phyloP scores from a whole-genome alignment of 2,888 invertebrate species.

The Selenia dentaria region DNA sequence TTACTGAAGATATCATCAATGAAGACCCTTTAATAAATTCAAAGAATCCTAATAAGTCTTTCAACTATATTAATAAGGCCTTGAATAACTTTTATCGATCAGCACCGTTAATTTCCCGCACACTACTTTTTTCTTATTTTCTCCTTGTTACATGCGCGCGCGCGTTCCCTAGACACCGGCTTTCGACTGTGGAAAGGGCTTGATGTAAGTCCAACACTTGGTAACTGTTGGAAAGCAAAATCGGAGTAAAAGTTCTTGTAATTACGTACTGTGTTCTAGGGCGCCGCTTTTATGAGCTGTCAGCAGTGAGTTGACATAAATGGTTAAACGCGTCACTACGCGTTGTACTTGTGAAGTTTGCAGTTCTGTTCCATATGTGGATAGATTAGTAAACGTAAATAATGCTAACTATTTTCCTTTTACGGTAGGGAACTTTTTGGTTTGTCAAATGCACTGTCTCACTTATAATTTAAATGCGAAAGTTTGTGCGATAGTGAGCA shows the following conservation, averaged over 20 bases:
- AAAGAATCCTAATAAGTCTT: no score
- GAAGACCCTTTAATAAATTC: no score
- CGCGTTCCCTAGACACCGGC: constrained; percentile 40
- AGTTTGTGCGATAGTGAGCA: no score
- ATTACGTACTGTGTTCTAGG: constrained; percentile 18
- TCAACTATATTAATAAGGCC: no score
- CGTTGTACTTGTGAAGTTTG: neutral
- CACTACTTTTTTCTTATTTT: constrained; percentile 35
- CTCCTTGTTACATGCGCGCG: constrained; percentile 38
- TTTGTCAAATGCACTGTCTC: no score
- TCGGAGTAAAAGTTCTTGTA: constrained; percentile 54
- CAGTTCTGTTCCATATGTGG: neutral
- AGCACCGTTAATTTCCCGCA: no score
- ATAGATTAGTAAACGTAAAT: neutral
- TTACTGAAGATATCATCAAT: no score
- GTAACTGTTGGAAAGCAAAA: constrained; percentile 64
- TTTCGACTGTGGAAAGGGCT: constrained; percentile 71
- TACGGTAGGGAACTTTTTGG: no score
- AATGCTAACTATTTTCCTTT: no score
- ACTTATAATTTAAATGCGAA: no score
- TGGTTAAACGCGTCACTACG: no score
- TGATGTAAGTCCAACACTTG: constrained; percentile 39
- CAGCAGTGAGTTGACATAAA: neutral
- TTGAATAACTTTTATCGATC: no score
- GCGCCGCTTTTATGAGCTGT: constrained; percentile 4